Percentiles rank a stretch among this genome's conserved stretches.
These are phyloP conservation scores for Drosophila gaucha DNA, from an alignment of 2,888 invertebrate species.

Conservation along the genomic window DNA sequence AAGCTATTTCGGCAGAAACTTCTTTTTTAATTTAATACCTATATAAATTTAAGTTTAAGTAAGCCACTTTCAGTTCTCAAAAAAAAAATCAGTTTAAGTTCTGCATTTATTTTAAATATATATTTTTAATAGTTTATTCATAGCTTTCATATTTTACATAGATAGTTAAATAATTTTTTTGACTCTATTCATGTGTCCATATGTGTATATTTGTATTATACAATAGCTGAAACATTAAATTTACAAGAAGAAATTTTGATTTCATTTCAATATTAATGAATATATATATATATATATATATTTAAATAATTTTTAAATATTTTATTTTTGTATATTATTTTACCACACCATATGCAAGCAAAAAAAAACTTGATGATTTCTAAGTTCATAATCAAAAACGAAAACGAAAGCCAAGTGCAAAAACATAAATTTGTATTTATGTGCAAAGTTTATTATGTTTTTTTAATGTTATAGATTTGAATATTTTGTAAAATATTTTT, in stretches of 20 bases:
- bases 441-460: slow-evolving; percentile 44
- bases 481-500: not conserved
- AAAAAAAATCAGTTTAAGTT: not conserved
- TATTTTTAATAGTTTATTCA: slow-evolving; percentile 52
- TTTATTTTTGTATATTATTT: slow-evolving; percentile 54
- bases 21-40: no score
- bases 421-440: slow-evolving; percentile 28
- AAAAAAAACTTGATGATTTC: not conserved
- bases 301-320: not conserved
- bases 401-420: slow-evolving; percentile 30
- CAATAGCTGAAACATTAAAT: slow-evolving; percentile 62
- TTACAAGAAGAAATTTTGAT: slow-evolving; percentile 56
- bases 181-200: slow-evolving; percentile 37
- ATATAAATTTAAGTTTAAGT: no score
- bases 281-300: slow-evolving; percentile 10
- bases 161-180: slow-evolving; percentile 29
- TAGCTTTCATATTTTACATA: slow-evolving; percentile 53
- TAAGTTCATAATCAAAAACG: slow-evolving; percentile 19
- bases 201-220: slow-evolving; percentile 35
- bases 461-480: no score
- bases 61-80: not conserved
- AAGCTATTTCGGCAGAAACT: no score
- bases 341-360: slow-evolving; percentile 77
- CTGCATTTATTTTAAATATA: slow-evolving; percentile 55
- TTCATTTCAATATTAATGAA: slow-evolving; percentile 15